phyloP scores from a whole-genome alignment of 2,113 vertebrate species.

The Otus sunia region DNA sequence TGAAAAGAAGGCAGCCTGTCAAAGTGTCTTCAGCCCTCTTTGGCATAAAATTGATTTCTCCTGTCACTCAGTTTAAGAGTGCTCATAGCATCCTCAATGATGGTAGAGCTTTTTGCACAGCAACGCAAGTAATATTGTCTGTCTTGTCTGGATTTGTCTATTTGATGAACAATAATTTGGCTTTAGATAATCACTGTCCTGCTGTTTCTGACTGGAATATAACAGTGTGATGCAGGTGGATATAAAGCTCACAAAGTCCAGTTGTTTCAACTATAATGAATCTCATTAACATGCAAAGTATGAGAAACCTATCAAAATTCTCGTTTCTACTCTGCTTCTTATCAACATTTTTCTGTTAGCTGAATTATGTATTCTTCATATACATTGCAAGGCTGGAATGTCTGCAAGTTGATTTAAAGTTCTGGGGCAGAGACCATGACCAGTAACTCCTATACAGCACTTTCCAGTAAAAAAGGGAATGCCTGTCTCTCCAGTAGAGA shows the following conservation, averaged over 20 bases:
- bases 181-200: neutral
- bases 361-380: neutral
- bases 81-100: neutral
- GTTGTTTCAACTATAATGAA: neutral
- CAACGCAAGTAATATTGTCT: neutral
- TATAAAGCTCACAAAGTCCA: neutral
- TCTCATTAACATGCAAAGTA: neutral
- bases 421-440: neutral
- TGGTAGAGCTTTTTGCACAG: neutral
- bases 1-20: neutral
- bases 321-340: neutral
- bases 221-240: neutral
- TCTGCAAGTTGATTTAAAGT: neutral
- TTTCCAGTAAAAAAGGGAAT: neutral
- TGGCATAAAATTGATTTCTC: constrained; percentile 8
- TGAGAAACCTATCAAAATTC: neutral
- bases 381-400: neutral
- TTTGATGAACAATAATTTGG: neutral
- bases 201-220: neutral
- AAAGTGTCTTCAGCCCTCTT: neutral
- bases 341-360: neutral
- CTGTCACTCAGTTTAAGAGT: neutral
- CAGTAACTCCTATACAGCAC: neutral
- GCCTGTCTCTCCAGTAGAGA: neutral
- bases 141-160: neutral